Percentiles rank a stretch among this genome's conserved stretches.
Evolutionary conservation across 2,888 invertebrate species (phyloP).

Genomic region (Melipona beecheii): DNA sequence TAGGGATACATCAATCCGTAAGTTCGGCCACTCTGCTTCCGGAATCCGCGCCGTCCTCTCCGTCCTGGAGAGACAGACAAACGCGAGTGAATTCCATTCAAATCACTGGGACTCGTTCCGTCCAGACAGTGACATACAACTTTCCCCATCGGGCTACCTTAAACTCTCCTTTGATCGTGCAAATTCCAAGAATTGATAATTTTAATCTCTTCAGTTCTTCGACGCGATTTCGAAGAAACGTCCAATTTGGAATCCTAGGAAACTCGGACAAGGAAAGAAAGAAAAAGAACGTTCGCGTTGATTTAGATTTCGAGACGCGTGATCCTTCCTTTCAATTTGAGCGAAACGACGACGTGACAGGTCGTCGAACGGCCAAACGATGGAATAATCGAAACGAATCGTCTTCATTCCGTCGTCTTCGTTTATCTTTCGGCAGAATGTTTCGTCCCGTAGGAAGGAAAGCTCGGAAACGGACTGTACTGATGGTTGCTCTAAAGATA

Average conservation of each 20-base stretch:
- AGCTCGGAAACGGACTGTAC: constrained; percentile 74
- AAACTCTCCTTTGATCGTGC: constrained; percentile 16
- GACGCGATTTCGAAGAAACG: neutral
- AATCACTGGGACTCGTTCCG: neutral
- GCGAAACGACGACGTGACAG: constrained; percentile 23
- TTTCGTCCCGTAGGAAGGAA: constrained; percentile 61
- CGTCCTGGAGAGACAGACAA: neutral
- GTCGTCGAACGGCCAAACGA: neutral
- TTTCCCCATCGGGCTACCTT: neutral
- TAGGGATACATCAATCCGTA: constrained; percentile 58
- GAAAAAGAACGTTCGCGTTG: neutral
- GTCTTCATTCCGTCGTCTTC: constrained; percentile 45
- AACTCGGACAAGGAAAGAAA: too few relatives aligned
- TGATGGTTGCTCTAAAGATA: constrained; percentile 81
- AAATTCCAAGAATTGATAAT: neutral
- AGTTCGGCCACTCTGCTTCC: constrained; percentile 49
- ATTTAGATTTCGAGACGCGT: neutral
- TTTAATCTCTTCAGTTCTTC: neutral
- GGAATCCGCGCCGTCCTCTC: constrained; percentile 34
- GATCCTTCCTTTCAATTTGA: neutral
- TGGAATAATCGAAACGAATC: constrained; percentile 36
- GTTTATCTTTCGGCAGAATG: constrained; percentile 38
- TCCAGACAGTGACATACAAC: neutral
- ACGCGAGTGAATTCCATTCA: constrained; percentile 4
- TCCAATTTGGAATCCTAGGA: neutral